These are phyloP conservation scores for Rhagoletis zephyria DNA, from an alignment of 1,140 invertebrate genomes.

Conservation along the genomic window DNA sequence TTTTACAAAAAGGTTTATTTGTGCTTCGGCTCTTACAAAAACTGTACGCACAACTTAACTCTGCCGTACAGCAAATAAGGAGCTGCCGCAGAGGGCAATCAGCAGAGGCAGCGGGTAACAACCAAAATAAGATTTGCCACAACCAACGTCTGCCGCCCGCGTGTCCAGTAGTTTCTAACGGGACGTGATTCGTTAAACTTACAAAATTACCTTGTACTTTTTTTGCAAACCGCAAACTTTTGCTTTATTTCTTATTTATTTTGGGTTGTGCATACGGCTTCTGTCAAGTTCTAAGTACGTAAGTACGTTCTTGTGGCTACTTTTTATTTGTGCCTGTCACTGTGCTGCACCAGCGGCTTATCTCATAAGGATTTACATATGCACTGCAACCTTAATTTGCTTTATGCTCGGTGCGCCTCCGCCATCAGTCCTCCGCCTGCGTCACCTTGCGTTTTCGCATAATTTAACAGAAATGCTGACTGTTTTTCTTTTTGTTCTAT, in stretches of 20 bases:
- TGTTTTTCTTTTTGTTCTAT: background rate
- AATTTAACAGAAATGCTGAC: slow-evolving; percentile 1
- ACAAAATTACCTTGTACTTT: slow-evolving; percentile 45
- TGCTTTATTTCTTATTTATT: slow-evolving; percentile 43
- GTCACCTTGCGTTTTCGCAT: background rate
- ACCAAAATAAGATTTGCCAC: slow-evolving; percentile 45
- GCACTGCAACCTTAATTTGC: slow-evolving; percentile 47
- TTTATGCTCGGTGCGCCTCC: background rate
- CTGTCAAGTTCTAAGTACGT: slow-evolving; percentile 25
- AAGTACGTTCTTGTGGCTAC: background rate
- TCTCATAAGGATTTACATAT: slow-evolving; percentile 58
- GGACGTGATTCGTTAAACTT: slow-evolving; percentile 31
- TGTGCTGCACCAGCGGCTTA: slow-evolving; percentile 55
- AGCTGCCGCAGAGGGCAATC: background rate
- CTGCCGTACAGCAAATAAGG: background rate
- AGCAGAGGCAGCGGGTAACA: background rate
- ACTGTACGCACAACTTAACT: background rate
- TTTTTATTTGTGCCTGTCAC: slow-evolving; percentile 53
- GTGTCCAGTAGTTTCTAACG: background rate
- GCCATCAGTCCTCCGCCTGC: background rate
- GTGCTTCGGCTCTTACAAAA: background rate
- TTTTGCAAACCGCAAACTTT: slow-evolving; percentile 1
- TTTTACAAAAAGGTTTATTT: slow-evolving; percentile 23
- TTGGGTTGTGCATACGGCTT: slow-evolving; percentile 47
- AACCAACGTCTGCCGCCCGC: background rate